Evolutionary conservation across 2,888 invertebrate species (phyloP), one percentile per base, ranked within the genome.

Genomic region (Eupithecia exiguata): DNA sequence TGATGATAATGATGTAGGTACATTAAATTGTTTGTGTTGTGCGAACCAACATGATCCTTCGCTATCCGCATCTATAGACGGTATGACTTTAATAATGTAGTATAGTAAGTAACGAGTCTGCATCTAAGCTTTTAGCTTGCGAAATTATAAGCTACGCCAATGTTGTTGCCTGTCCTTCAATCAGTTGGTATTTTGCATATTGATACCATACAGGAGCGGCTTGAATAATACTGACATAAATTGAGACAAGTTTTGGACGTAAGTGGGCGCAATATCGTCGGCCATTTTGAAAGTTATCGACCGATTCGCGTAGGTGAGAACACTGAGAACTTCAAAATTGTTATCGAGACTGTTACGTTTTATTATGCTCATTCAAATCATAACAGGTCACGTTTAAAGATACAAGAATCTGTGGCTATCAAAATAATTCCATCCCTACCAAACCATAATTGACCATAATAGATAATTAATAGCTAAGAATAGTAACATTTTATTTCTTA

Each of bases 251-350:
- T 86, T 87, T 87, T 82, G 83, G 83, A 82, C 77, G 78, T 78
- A 82, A 83, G 91, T 92, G 92, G 92, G 92, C 90, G 92, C 89
- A 76, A 86, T 84, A 88, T 87, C 77, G 84, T 83, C 87, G 86
- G 90, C 89, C 89, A 90, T 91, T 91, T 90, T 90, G 89, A 90
- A 91, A 89, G 87, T 87, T 87, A 89, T 88, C 84, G 82, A 77
- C 77, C 82, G 80, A 81, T 86, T 88, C 84, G 91, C 89, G 92
- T 93, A 91, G 92, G 92, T 87, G 90, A 86, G 84, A 86, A 83
- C 82, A 92, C 92, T 87, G 90, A 86, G 84, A 86, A 83, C 82
- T 84, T 87, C 82, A 81, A 84, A 84, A 83, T 81, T 86, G 82
- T 87, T 87, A 82, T 85, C 82, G 77, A 75, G 75, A 75, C 72